Evolutionary conservation across 1,140 invertebrate species (phyloP).

Genomic region (Microvelia longipes): DNA sequence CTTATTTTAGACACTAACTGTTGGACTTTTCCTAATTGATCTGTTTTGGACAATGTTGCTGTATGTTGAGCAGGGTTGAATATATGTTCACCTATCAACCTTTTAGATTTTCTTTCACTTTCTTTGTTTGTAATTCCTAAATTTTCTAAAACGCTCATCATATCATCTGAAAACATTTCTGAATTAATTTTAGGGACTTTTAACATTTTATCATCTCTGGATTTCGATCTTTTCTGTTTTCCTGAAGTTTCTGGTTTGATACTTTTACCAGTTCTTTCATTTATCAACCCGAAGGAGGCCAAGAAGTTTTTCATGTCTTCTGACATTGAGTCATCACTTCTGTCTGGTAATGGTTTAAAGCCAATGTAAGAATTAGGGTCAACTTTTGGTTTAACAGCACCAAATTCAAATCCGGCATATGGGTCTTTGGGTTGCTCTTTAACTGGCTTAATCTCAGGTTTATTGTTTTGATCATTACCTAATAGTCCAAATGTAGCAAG

Average conservation of each 20-base stretch:
- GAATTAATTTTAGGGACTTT: conserved; percentile 20
- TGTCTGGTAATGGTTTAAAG: conserved; percentile 41
- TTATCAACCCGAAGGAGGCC: conserved; percentile 37
- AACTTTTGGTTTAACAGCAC: conserved; percentile 20
- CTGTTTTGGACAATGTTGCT: conserved; percentile 22
- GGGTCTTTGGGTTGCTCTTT: neutral
- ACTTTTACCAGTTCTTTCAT: conserved; percentile 1
- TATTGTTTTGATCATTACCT: neutral
- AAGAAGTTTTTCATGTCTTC: conserved; percentile 40
- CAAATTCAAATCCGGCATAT: neutral
- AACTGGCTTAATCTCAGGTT: too few relatives aligned
- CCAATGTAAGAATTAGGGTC: conserved; percentile 34
- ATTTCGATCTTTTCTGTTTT: neutral
- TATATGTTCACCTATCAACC: neutral
- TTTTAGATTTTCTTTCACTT: conserved; percentile 13
- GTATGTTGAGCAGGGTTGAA: conserved; percentile 16
- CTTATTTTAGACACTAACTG: conserved; percentile 34
- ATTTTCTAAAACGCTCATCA: conserved; percentile 36
- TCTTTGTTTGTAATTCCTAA: conserved; percentile 28
- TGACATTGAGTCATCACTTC: conserved; percentile 23
- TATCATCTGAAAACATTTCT: conserved; percentile 33
- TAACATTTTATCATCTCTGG: neutral
- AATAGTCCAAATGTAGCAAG: conserved; percentile 31
- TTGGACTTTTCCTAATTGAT: conserved; percentile 31
- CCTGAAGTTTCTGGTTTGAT: neutral